Evolutionary conservation across 2,888 invertebrate genomes (phyloP), one percentile per base, ranked within the genome.

Genomic region (Sturmia bella): DNA sequence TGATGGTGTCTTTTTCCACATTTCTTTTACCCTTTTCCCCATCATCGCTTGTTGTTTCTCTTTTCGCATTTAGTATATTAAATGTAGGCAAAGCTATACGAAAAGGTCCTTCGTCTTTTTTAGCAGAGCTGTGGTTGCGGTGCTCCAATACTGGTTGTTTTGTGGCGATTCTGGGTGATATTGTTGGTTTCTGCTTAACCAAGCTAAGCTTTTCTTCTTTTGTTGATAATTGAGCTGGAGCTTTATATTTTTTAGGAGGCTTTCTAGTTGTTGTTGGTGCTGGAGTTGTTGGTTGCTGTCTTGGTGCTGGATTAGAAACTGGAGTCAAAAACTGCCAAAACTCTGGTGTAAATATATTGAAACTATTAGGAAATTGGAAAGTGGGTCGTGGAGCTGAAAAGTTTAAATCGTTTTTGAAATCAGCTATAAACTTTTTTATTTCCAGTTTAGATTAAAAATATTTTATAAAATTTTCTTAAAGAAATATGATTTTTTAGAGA

Each of bases 21-120:
- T 85, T 90, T 24, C 85, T 87, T 85, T 87, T 89, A 84, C 92
- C 91, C 24, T 92, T 92, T 4, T 88, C 86, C 7, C 19, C 37
- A 19, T 64, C 52, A 9, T 74, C 15, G 15, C n/a, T n/a, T 61
- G 64, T 2, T n/a, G 37, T 11, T 82, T 85, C 45, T 3, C 39
- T 77, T 61, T 61, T 9, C 0, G 84, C 27, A 21, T 64, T 81
- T 41, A 84, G 70, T 57, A 89, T 86, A 3, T 78, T 88, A 1
- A 87, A 75, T 0, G 89, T 89, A 7, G 89, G 89, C 84, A 89
- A 52, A 0, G 89, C 89, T 61, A 89, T 88, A 5, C 89, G 88
- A 50, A 89, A 89, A 1, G 89, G 89, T 1, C 88, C 89, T 52
- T 89, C 89, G 3, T 79, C 73, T 45, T 19, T 77, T 76, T 69